Percentiles rank a stretch among this genome's conserved stretches.
Evolutionary conservation across 1,140 invertebrate species (phyloP).

Genomic region (Lordiphosa clarofinis): DNA sequence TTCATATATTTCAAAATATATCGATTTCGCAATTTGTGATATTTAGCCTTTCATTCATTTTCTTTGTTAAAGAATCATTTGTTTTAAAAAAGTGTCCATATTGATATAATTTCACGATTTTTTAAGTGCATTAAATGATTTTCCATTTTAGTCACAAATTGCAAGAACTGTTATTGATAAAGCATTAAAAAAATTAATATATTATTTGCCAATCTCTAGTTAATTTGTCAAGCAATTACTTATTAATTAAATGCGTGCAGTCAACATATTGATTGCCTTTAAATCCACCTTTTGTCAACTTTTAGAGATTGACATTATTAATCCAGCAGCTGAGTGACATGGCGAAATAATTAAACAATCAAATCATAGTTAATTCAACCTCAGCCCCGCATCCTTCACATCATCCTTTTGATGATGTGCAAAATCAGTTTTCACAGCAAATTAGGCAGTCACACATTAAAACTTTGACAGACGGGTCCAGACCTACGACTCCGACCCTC

Average conservation of each 20-base stretch:
- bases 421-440: constrained; percentile 73
- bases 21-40: too few species aligned
- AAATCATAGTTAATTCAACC: constrained; percentile 37
- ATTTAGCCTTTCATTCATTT: too few species aligned
- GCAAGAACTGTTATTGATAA: background rate
- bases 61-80: too few species aligned
- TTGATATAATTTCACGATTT: background rate
- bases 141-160: constrained; percentile 1
- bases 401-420: constrained; percentile 56
- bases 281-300: constrained; percentile 23
- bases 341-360: constrained; percentile 45
- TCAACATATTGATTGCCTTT: constrained; percentile 30
- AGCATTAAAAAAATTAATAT: too few species aligned
- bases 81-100: too few species aligned
- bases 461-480: constrained; percentile 60
- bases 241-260: constrained; percentile 25
- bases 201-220: background rate
- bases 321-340: constrained; percentile 11
- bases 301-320: constrained; percentile 25
- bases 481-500: constrained; percentile 7
- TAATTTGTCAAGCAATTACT: background rate
- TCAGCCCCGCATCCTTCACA: constrained; percentile 17
- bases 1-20: too few species aligned
- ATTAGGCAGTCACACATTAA: constrained; percentile 69
- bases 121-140: background rate